phyloP scores from a whole-genome alignment of 2,888 invertebrate genomes.

The Mechanitis mazaeus region DNA sequence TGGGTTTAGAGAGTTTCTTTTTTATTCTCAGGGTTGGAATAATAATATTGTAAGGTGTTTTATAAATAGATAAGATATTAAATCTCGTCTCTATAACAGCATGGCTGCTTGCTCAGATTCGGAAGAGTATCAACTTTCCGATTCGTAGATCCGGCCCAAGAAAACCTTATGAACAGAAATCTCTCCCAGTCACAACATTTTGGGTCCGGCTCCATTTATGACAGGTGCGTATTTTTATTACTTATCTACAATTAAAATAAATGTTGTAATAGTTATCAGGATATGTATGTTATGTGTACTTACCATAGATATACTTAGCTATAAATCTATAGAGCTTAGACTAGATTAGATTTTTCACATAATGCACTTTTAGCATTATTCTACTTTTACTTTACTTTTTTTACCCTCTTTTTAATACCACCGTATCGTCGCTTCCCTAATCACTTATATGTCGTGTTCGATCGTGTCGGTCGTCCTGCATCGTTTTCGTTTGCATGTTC shows the following conservation, averaged over 20 bases:
- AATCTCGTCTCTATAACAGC: slow-evolving; percentile 59
- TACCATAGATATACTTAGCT: slow-evolving; percentile 21
- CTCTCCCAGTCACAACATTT: slow-evolving; percentile 83
- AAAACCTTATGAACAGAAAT: slow-evolving; percentile 85
- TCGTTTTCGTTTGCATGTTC: slow-evolving; percentile 67
- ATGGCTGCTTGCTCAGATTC: slow-evolving; percentile 90
- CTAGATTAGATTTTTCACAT: slow-evolving; percentile 22
- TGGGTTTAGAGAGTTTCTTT: not conserved
- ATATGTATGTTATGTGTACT: slow-evolving; percentile 3
- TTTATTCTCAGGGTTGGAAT: not conserved
- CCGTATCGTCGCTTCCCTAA: slow-evolving; percentile 50
- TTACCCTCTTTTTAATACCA: slow-evolving; percentile 29
- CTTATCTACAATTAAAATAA: slow-evolving; percentile 9
- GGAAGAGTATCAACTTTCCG: slow-evolving; percentile 91
- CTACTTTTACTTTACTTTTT: slow-evolving; percentile 42
- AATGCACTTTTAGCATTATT: slow-evolving; percentile 25
- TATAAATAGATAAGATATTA: not conserved
- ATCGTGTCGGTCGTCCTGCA: slow-evolving; percentile 56
- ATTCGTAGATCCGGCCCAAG: slow-evolving; percentile 89
- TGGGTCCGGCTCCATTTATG: slow-evolving; percentile 87
- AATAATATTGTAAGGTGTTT: not conserved
- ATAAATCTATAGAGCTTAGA: slow-evolving; percentile 20
- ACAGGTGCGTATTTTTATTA: slow-evolving; percentile 76
- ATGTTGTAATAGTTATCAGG: slow-evolving; percentile 29
- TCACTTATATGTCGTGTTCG: slow-evolving; percentile 44